These are phyloP conservation scores for Anolis apletophallus DNA, from an alignment of 2,797 vertebrate genomes.

Conservation along the genomic window DNA sequence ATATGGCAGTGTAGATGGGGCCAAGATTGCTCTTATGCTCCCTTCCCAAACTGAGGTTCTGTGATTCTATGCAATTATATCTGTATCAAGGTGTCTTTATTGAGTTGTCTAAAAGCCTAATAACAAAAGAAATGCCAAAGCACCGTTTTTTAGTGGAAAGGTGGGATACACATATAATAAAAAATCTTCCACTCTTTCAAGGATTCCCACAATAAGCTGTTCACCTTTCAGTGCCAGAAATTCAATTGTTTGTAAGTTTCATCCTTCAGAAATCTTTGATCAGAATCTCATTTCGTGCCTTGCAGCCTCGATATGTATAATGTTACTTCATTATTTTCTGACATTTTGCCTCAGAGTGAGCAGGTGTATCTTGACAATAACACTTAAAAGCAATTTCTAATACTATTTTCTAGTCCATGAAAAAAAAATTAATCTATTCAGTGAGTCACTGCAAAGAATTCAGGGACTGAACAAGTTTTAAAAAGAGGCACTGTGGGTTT, in stretches of 20 bases:
- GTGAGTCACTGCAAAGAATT: slow-evolving; percentile 50
- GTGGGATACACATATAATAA: no score
- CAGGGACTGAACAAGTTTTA: slow-evolving; percentile 35
- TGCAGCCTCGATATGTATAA: slow-evolving; percentile 69
- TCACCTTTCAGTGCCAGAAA: slow-evolving; percentile 64
- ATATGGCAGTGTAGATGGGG: no score
- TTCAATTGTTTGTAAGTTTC: slow-evolving; percentile 72
- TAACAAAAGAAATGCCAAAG: no score
- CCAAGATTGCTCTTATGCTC: no score
- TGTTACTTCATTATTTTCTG: slow-evolving; percentile 77
- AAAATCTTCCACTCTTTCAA: no score
- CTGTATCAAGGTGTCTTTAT: no score
- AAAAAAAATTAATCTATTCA: slow-evolving; percentile 58
- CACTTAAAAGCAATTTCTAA: slow-evolving; percentile 72
- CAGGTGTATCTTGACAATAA: slow-evolving; percentile 73
- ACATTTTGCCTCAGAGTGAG: slow-evolving; percentile 73
- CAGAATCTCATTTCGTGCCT: slow-evolving; percentile 68
- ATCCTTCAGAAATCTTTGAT: slow-evolving; percentile 75
- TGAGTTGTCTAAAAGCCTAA: no score
- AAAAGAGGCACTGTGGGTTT: slow-evolving; percentile 18
- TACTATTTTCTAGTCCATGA: slow-evolving; percentile 41
- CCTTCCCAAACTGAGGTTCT: no score
- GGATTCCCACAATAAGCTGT: no score
- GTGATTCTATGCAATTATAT: no score
- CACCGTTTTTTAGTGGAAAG: no score